These are phyloP conservation scores for Mormyrus proboscirostris DNA, from an alignment of 2,797 vertebrate genomes.

Conservation along the genomic window DNA sequence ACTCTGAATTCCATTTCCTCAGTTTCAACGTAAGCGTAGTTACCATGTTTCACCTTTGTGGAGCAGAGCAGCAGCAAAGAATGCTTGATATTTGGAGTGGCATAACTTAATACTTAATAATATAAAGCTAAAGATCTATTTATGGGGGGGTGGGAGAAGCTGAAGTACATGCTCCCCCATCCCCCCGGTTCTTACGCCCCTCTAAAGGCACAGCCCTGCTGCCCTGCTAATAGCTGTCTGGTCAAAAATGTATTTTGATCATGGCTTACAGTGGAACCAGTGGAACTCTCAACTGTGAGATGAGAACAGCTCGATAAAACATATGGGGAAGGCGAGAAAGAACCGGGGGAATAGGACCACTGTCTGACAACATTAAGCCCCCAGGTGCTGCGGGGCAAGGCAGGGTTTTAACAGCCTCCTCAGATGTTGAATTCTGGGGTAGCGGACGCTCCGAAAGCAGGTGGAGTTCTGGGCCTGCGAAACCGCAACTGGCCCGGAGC, in stretches of 20 bases:
- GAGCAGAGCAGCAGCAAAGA: not conserved
- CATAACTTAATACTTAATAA: not conserved
- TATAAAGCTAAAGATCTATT: not conserved
- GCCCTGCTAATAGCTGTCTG: slow-evolving; percentile 16
- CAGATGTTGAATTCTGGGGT: slow-evolving; percentile 73
- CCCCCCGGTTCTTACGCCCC: not conserved
- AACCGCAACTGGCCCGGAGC: slow-evolving; percentile 53
- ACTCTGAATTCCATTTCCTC: not conserved
- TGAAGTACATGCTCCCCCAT: not conserved
- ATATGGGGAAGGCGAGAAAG: slow-evolving; percentile 69
- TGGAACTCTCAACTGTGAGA: slow-evolving; percentile 54
- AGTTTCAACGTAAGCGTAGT: not conserved
- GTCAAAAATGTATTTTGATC: slow-evolving; percentile 70
- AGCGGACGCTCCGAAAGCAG: slow-evolving; percentile 68
- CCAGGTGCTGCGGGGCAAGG: slow-evolving; percentile 70
- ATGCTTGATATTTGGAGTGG: not conserved
- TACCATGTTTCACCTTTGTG: not conserved
- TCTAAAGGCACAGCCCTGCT: not conserved
- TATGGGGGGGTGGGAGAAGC: not conserved
- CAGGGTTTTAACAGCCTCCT: slow-evolving; percentile 72
- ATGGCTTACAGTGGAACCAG: slow-evolving; percentile 56
- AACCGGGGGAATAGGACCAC: slow-evolving; percentile 62
- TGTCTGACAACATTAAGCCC: slow-evolving; percentile 80
- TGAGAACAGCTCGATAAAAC: slow-evolving; percentile 77
- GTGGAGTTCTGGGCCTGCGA: slow-evolving; percentile 62